A percentile compares a stretch with the other conserved stretches of the same genome.
Evolutionary conservation across 2,113 vertebrate genomes (phyloP).

Genomic region (Plestiodon gilberti): DNA sequence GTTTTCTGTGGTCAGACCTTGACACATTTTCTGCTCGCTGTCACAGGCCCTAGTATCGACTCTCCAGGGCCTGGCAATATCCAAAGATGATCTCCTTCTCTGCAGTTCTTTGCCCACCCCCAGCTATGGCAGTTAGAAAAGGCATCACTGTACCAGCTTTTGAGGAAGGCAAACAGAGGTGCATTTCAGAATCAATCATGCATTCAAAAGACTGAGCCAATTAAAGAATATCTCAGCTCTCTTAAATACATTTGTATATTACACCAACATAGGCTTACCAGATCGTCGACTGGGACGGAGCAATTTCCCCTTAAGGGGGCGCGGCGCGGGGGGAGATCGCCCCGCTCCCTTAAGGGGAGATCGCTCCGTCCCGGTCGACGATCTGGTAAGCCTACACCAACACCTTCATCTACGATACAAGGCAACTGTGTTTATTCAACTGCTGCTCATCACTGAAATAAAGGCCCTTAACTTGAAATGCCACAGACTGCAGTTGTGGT

Average conservation of each 20-base stretch:
- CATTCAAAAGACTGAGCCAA: not conserved
- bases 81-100: too few species aligned
- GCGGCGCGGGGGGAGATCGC: too few species aligned
- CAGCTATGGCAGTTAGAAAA: not conserved
- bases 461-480: not conserved
- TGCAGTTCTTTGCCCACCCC: too few species aligned
- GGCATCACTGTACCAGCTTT: not conserved
- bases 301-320: too few species aligned
- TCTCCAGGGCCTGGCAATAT: not conserved
- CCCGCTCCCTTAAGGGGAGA: too few species aligned
- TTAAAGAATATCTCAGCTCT: not conserved
- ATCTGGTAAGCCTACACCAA: too few species aligned
- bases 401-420: too few species aligned
- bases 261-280: not conserved
- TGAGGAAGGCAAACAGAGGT: not conserved
- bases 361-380: too few species aligned
- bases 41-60: not conserved
- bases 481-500: too few species aligned
- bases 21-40: not conserved
- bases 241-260: not conserved
- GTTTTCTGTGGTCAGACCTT: not conserved
- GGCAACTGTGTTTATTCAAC: not conserved
- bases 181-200: not conserved
- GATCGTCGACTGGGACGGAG: too few species aligned
- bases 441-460: not conserved